Conservation (phyloP, 2,797 vertebrate genomes). For the Peromyscus attwateri region DNA sequence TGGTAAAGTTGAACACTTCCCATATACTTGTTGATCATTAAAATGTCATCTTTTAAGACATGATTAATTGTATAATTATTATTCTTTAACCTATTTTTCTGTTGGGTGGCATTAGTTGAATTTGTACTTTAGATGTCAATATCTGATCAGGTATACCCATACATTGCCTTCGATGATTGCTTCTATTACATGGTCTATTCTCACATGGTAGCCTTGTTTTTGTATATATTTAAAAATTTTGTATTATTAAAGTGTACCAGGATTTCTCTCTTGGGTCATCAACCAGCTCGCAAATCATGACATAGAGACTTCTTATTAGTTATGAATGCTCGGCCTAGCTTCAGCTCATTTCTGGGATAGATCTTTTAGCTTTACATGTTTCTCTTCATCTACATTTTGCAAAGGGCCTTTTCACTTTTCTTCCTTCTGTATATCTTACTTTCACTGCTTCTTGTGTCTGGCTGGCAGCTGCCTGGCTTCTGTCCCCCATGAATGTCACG, state of each 20-base stretch:
- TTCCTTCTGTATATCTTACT: background rate
- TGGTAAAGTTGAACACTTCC: background rate
- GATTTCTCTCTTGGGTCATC: background rate
- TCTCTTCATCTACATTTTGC: background rate
- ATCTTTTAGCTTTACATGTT: background rate
- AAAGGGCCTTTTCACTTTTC: background rate
- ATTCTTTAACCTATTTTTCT: background rate
- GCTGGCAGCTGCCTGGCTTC: background rate
- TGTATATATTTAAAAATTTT: background rate
- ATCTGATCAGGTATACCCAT: background rate
- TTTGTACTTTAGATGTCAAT: background rate
- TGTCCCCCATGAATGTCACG: background rate
- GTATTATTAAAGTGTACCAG: background rate
- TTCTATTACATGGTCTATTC: background rate
- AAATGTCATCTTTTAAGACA: background rate
- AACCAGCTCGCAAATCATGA: background rate
- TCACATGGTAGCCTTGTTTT: background rate
- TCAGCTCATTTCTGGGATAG: background rate
- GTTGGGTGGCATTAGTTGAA: background rate
- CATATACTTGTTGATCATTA: too few relatives aligned
- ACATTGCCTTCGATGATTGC: background rate
- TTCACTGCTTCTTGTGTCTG: background rate
- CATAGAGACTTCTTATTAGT: background rate
- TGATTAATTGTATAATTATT: background rate
- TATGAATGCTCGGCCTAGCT: background rate